Evolutionary conservation across 1,140 invertebrate species (phyloP).

Genomic region (Cydia amplana): DNA sequence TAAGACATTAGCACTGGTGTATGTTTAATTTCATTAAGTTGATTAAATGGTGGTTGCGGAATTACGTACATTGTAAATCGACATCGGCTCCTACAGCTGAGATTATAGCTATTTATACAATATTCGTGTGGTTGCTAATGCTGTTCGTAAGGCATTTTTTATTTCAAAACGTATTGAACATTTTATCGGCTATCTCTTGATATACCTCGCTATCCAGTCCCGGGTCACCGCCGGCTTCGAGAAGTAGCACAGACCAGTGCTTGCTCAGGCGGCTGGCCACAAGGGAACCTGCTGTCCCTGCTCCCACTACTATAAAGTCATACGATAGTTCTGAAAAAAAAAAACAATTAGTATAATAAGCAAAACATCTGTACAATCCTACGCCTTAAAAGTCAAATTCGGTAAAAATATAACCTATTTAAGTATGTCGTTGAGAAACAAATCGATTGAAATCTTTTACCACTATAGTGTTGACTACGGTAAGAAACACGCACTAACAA

Average conservation of each 20-base stretch:
- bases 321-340: constrained; percentile 54
- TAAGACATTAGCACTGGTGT: too few relatives aligned
- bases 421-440: neutral
- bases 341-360: neutral
- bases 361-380: neutral
- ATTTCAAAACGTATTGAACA: neutral
- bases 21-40: too few relatives aligned
- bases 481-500: too few relatives aligned
- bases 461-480: too few relatives aligned
- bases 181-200: neutral
- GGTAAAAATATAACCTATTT: neutral
- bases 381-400: too few relatives aligned
- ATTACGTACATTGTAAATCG: too few relatives aligned
- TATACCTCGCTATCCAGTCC: constrained; percentile 75
- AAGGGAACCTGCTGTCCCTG: constrained; percentile 85
- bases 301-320: constrained; percentile 83
- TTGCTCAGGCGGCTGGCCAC: constrained; percentile 81
- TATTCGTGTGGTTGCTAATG: neutral
- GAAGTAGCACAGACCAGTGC: constrained; percentile 79
- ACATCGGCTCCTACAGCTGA: neutral
- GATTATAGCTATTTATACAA: neutral
- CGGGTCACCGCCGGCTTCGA: constrained; percentile 83
- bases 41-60: too few relatives aligned
- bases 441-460: neutral
- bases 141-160: neutral